These are phyloP conservation scores for Pectinophora gossypiella DNA, from an alignment of 1,140 invertebrate species.

Conservation along the genomic window DNA sequence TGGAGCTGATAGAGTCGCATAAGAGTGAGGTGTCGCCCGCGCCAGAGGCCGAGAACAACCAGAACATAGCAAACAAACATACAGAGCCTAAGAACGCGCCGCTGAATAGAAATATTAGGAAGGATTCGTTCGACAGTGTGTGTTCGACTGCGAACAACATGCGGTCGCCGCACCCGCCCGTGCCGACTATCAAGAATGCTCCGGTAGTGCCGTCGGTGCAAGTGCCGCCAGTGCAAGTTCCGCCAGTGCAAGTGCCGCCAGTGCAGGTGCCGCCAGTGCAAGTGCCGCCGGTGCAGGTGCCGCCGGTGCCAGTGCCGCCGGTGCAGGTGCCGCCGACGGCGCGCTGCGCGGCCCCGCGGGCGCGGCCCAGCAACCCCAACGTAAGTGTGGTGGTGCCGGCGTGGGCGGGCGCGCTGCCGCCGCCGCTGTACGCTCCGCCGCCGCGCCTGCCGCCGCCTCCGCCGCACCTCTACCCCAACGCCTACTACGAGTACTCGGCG, in stretches of 20 bases:
- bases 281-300: conserved; percentile 9
- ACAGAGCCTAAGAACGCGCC: conserved; percentile 21
- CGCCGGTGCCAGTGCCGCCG: conserved; percentile 13
- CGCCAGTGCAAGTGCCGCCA: conserved; percentile 38
- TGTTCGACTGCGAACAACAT: too few species aligned
- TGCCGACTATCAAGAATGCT: conserved; percentile 26
- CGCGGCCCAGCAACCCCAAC: conserved; percentile 49
- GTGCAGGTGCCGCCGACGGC: conserved; percentile 11
- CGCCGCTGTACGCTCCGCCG: conserved; percentile 43
- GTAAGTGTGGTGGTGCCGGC: conserved; percentile 71
- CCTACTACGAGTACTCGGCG: conserved; percentile 59
- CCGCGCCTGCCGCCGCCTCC: conserved; percentile 31
- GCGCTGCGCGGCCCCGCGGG: conserved; percentile 15
- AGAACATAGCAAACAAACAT: conserved; percentile 28
- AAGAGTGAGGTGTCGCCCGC: conserved; percentile 16
- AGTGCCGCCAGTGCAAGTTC: conserved; percentile 32
- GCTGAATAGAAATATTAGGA: conserved; percentile 12
- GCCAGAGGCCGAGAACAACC: conserved; percentile 27
- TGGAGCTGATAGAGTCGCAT: conserved; percentile 42
- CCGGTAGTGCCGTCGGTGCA: conserved; percentile 4
- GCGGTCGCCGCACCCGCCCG: conserved; percentile 4
- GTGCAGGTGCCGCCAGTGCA: conserved; percentile 6
- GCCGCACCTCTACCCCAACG: conserved; percentile 34
- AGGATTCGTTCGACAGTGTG: conserved; percentile 11
- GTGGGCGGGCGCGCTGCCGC: conserved; percentile 35